Percentiles rank a stretch among this genome's conserved stretches.
Conservation (phyloP, 2,797 vertebrate species). For the Melanogrammus aeglefinus region DNA sequence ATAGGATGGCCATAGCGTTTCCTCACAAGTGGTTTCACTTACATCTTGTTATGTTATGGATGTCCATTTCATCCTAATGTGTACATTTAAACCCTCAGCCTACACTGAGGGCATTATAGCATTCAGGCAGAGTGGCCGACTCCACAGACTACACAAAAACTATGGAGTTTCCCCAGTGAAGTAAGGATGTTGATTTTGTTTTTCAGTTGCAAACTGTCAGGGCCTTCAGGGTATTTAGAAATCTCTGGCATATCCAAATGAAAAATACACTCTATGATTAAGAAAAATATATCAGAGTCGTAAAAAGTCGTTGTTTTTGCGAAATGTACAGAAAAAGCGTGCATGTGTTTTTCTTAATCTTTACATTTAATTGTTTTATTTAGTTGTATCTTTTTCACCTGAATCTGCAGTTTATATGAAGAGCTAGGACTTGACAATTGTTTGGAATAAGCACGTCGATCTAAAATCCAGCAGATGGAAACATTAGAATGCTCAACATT, state of each 20-base stretch:
- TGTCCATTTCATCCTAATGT: neutral
- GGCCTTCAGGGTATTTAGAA: neutral
- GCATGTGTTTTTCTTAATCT: neutral
- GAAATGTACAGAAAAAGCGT: neutral
- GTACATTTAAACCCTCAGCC: neutral
- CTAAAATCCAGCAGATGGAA: neutral
- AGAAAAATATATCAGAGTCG: neutral
- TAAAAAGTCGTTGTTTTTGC: neutral
- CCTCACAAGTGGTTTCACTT: neutral
- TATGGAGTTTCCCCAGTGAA: neutral
- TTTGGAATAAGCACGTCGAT: neutral
- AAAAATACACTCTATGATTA: neutral
- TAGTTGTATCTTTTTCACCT: neutral
- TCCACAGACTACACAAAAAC: neutral
- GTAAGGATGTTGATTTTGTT: neutral
- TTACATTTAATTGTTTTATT: neutral
- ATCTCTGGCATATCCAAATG: neutral
- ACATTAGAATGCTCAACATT: neutral
- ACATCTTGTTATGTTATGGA: neutral
- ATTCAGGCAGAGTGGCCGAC: neutral
- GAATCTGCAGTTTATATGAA: neutral
- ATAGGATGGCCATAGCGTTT: neutral
- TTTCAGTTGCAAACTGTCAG: neutral
- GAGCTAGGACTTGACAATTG: neutral
- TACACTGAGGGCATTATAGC: too few relatives aligned